Conservation (phyloP, 2,797 vertebrate species). For the Diceros bicornis region DNA sequence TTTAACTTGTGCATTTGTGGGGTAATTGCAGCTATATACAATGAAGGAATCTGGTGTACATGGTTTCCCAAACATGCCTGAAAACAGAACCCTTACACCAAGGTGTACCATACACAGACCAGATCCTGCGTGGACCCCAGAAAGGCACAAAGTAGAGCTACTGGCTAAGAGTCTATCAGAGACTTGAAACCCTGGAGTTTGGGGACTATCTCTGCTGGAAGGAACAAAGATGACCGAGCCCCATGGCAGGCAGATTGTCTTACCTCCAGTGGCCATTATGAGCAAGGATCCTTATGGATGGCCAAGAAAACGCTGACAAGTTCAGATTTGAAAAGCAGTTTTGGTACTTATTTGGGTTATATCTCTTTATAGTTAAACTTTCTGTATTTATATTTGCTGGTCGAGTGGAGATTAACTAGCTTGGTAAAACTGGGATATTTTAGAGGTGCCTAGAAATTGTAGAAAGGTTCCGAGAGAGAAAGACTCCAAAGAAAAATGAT, state of each 20-base stretch:
- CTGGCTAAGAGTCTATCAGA: background rate
- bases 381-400: constrained; percentile 10
- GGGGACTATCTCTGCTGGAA: background rate
- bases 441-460: background rate
- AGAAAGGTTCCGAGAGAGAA: background rate
- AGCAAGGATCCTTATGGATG: background rate
- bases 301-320: background rate
- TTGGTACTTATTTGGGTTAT: background rate
- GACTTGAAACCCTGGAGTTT: background rate
- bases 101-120: background rate
- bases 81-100: background rate
- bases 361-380: background rate
- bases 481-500: background rate
- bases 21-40: background rate
- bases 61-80: background rate
- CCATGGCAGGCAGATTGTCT: background rate
- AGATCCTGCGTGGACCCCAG: background rate
- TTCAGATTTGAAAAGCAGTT: background rate
- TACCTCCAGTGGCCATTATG: background rate
- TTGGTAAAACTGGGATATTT: background rate
- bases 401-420: background rate
- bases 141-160: background rate
- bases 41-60: background rate
- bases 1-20: background rate
- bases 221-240: background rate